Evolutionary conservation across 2,888 invertebrate genomes (phyloP).

Genomic region (Troides aeacus): DNA sequence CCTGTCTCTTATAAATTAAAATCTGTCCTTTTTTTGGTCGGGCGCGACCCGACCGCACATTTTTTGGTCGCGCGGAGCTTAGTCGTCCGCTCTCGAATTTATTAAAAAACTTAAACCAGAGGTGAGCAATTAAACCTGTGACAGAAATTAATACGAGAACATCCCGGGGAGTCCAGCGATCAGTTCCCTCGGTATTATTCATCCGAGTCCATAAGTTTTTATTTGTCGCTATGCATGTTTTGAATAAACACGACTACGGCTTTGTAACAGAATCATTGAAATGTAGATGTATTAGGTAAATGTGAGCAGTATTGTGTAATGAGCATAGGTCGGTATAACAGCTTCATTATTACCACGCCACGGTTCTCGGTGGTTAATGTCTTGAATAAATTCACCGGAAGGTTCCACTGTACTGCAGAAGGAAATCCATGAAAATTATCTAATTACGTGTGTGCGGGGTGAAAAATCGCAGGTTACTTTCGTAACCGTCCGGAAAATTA

Average conservation of each 20-base stretch:
- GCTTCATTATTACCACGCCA: slow-evolving; percentile 40
- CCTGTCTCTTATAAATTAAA: slow-evolving; percentile 81
- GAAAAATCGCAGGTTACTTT: slow-evolving; percentile 78
- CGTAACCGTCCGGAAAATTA: slow-evolving; percentile 77
- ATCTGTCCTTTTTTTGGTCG: slow-evolving; percentile 72
- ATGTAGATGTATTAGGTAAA: background rate
- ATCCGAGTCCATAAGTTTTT: slow-evolving; percentile 64
- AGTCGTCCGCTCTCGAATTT: slow-evolving; percentile 75
- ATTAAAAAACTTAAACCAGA: slow-evolving; percentile 76
- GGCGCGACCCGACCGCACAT: slow-evolving; percentile 56
- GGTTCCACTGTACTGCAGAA: slow-evolving; percentile 23
- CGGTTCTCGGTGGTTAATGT: slow-evolving; percentile 34
- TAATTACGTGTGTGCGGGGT: slow-evolving; percentile 75
- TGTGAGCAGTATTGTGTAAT: background rate
- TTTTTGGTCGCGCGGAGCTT: slow-evolving; percentile 72
- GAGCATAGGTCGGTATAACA: slow-evolving; percentile 1
- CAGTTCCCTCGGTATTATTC: slow-evolving; percentile 54
- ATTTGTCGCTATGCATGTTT: slow-evolving; percentile 40
- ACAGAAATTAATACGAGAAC: slow-evolving; percentile 76
- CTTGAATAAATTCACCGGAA: slow-evolving; percentile 25
- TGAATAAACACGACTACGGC: slow-evolving; percentile 3
- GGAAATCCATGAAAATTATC: slow-evolving; percentile 71
- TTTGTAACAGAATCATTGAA: background rate
- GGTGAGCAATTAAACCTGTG: slow-evolving; percentile 77
- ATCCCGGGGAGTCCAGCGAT: slow-evolving; percentile 49